Evolutionary conservation across 2,888 invertebrate genomes (phyloP).

Genomic region (Tridacna gigas): DNA sequence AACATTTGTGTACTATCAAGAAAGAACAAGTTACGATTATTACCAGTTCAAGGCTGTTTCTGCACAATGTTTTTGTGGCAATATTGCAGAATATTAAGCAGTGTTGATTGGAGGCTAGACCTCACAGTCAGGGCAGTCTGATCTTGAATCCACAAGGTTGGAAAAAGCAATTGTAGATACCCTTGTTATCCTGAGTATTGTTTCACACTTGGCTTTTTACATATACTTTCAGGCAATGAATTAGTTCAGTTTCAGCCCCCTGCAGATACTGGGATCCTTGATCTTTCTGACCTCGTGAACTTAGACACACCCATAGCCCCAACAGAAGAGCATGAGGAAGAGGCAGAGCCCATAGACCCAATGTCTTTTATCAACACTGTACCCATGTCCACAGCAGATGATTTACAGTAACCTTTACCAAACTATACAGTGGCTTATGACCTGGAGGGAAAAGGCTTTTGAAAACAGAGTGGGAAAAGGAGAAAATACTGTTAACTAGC

Average conservation of each 20-base stretch:
- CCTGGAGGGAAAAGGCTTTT: no score
- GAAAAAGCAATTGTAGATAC: no score
- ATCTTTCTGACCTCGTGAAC: slow-evolving; percentile 42
- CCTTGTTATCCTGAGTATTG: no score
- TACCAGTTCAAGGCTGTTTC: no score
- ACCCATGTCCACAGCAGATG: slow-evolving; percentile 7
- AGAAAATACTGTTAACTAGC: neutral
- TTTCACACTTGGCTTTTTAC: no score
- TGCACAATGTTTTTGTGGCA: no score
- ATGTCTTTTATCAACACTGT: slow-evolving; percentile 57
- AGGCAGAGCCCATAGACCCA: slow-evolving; percentile 38
- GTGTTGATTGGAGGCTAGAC: no score
- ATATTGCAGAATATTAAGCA: no score
- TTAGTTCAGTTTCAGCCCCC: slow-evolving; percentile 55
- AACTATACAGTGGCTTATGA: neutral
- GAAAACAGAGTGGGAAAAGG: neutral
- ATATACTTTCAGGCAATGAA: slow-evolving; percentile 55
- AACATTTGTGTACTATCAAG: no score
- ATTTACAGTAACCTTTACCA: neutral
- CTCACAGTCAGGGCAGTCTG: no score
- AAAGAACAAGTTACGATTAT: no score
- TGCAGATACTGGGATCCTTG: slow-evolving; percentile 36
- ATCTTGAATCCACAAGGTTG: no score
- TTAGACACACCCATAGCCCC: neutral
- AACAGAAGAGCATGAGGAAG: neutral